A percentile compares a stretch with the other conserved stretches of the same genome.
phyloP scores from a whole-genome alignment of 2,113 vertebrate species.

The Albula glossodonta region DNA sequence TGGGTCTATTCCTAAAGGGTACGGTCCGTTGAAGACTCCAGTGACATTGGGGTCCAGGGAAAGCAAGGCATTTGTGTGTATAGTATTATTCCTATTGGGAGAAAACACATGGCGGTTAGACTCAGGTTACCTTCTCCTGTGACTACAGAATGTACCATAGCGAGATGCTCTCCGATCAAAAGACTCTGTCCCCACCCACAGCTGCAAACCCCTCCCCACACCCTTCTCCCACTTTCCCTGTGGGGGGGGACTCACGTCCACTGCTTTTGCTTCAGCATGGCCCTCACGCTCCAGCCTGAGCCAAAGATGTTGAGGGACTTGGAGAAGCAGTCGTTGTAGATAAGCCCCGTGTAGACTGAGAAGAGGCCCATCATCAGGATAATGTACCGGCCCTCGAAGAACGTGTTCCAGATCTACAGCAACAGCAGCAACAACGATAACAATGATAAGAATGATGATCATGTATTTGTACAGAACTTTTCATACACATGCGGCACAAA shows the following conservation, averaged over 20 bases:
- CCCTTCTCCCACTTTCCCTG: not conserved
- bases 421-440: not conserved
- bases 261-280: slow-evolving; percentile 70
- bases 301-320: slow-evolving; percentile 93
- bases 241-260: slow-evolving; percentile 72
- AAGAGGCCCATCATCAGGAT: slow-evolving; percentile 96
- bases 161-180: not conserved
- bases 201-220: not conserved
- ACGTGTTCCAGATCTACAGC: slow-evolving; percentile 85
- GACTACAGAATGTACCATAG: too few relatives aligned
- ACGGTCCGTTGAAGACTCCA: slow-evolving; percentile 86
- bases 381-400: slow-evolving; percentile 93
- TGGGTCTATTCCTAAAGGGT: slow-evolving; percentile 93
- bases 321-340: slow-evolving; percentile 98
- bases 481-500: too few relatives aligned
- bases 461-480: too few relatives aligned
- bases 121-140: too few relatives aligned
- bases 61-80: slow-evolving; percentile 52
- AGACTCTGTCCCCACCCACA: not conserved
- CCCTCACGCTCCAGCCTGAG: slow-evolving; percentile 84
- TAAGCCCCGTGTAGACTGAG: slow-evolving; percentile 92
- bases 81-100: slow-evolving; percentile 33
- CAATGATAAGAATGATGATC: too few relatives aligned
- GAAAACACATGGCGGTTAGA: not conserved
- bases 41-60: slow-evolving; percentile 80